These are phyloP conservation scores for Microcebus tavaratra DNA, from an alignment of 2,113 vertebrate genomes.

Conservation along the genomic window DNA sequence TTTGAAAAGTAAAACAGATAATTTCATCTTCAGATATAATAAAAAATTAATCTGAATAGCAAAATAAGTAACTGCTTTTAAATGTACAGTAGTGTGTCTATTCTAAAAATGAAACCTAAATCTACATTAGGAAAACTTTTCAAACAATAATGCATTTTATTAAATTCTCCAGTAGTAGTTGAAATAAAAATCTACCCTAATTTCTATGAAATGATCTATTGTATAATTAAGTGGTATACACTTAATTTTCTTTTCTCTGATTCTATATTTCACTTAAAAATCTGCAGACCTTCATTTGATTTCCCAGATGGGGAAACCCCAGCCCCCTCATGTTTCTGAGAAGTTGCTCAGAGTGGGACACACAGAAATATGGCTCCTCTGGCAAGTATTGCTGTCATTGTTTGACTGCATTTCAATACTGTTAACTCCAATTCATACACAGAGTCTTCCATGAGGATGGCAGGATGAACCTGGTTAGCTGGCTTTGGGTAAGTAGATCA, in stretches of 20 bases:
- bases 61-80: constrained; percentile 71
- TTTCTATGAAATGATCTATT: constrained; percentile 42
- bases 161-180: constrained; percentile 58
- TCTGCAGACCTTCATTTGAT: constrained; percentile 22
- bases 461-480: neutral
- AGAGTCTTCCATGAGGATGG: neutral
- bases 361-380: neutral
- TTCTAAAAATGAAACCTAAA: constrained; percentile 53
- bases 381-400: neutral
- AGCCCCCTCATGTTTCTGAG: constrained; percentile 6
- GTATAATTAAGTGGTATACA: neutral
- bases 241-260: constrained; percentile 43
- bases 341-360: neutral
- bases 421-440: neutral
- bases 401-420: neutral
- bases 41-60: constrained; percentile 74
- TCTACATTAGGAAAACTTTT: constrained; percentile 52
- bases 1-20: constrained; percentile 65
- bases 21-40: constrained; percentile 59
- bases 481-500: neutral
- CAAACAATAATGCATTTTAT: constrained; percentile 50
- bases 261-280: neutral
- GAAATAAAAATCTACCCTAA: constrained; percentile 66
- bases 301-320: neutral
- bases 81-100: constrained; percentile 65